These are phyloP conservation scores for Sinopyrophorus schimmeli DNA, from an alignment of 2,888 invertebrate genomes.

Conservation along the genomic window DNA sequence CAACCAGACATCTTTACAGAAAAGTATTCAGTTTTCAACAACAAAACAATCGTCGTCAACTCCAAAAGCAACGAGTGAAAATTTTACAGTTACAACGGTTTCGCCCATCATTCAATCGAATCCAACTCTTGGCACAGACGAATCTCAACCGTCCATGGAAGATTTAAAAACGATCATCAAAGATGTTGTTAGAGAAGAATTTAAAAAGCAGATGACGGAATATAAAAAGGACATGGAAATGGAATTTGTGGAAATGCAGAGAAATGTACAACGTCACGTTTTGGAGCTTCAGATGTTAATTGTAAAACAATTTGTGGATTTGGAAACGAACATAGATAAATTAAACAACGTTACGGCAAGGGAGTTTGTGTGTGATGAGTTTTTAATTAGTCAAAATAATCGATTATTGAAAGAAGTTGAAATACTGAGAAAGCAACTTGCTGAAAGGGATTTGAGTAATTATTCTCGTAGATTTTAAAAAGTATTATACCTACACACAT, in stretches of 20 bases:
- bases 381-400: constrained; percentile 21
- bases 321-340: constrained; percentile 42
- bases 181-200: constrained; percentile 38
- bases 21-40: too few relatives aligned
- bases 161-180: constrained; percentile 11
- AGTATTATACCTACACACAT: too few relatives aligned
- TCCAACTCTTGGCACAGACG: neutral
- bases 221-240: constrained; percentile 33
- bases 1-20: neutral
- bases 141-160: neutral
- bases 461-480: too few relatives aligned
- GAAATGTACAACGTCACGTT: constrained; percentile 42
- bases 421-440: constrained; percentile 17
- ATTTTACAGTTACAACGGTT: neutral
- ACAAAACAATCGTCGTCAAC: constrained; percentile 23
- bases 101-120: constrained; percentile 11
- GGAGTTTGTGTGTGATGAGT: constrained; percentile 22
- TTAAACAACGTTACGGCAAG: constrained; percentile 20
- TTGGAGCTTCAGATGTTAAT: constrained; percentile 47
- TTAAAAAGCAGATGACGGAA: constrained; percentile 1
- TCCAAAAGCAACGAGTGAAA: constrained; percentile 15
- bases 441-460: constrained; percentile 15
- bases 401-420: constrained; percentile 19
- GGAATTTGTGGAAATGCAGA: constrained; percentile 39
- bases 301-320: constrained; percentile 48